phyloP scores from a whole-genome alignment of 2,797 vertebrate species.

The Capromys pilorides region DNA sequence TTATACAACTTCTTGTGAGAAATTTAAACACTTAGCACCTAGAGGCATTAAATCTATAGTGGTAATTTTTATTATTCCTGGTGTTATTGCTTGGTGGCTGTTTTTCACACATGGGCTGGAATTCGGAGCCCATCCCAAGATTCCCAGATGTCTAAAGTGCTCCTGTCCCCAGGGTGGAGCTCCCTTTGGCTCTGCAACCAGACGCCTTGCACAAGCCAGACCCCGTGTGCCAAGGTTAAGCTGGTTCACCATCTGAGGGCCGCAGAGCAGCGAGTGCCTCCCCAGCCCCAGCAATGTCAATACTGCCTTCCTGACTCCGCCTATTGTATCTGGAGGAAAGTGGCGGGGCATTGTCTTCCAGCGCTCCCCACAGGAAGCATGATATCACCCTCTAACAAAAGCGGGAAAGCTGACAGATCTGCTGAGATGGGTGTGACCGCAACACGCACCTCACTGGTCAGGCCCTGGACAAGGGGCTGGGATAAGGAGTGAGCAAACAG shows the following conservation, averaged over 20 bases:
- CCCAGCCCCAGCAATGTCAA: slow-evolving; percentile 84
- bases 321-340: slow-evolving; percentile 87
- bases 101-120: slow-evolving; percentile 62
- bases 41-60: not conserved
- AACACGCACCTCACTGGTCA: slow-evolving; percentile 82
- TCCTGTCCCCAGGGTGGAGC: slow-evolving; percentile 81
- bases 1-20: not conserved
- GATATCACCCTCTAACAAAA: slow-evolving; percentile 90
- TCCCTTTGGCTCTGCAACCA: slow-evolving; percentile 74
- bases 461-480: slow-evolving; percentile 72
- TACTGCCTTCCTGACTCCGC: slow-evolving; percentile 88
- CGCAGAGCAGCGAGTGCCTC: slow-evolving; percentile 63
- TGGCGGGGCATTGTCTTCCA: slow-evolving; percentile 86
- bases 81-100: slow-evolving; percentile 53
- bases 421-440: slow-evolving; percentile 86
- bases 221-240: slow-evolving; percentile 79
- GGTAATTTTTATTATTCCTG: slow-evolving; percentile 53
- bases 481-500: slow-evolving; percentile 54
- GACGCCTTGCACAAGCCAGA: slow-evolving; percentile 76
- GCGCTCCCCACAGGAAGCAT: slow-evolving; percentile 87
- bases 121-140: slow-evolving; percentile 66
- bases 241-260: slow-evolving; percentile 76
- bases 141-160: slow-evolving; percentile 74
- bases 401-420: slow-evolving; percentile 90
- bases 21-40: slow-evolving; percentile 12